phyloP scores from a whole-genome alignment of 2,888 invertebrate species.

The Aplocera efformata region DNA sequence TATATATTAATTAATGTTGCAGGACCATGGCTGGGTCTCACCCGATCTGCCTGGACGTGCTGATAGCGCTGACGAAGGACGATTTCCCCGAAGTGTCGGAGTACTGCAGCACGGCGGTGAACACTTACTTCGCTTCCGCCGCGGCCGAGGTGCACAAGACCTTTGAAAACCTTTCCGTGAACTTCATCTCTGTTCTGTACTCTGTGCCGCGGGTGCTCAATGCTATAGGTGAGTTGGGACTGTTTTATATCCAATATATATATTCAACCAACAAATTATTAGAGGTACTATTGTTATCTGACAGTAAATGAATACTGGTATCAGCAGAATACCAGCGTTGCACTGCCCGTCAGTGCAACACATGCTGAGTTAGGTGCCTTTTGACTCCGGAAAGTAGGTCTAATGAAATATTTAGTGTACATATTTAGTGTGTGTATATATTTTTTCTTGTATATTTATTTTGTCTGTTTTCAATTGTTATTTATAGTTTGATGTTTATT shows the following conservation, averaged over 20 bases:
- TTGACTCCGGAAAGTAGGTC: no score
- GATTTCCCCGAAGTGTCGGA: slow-evolving; percentile 74
- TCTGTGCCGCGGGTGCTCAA: slow-evolving; percentile 84
- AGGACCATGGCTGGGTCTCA: slow-evolving; percentile 83
- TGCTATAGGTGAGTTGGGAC: slow-evolving; percentile 70
- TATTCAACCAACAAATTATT: no score
- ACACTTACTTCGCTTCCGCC: slow-evolving; percentile 41
- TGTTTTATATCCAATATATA: not conserved
- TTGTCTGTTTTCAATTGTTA: no score
- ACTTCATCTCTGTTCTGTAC: slow-evolving; percentile 79
- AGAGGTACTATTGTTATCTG: no score
- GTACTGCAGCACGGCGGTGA: slow-evolving; percentile 61
- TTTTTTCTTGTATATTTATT: no score
- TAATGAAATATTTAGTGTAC: no score
- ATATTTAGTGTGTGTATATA: no score
- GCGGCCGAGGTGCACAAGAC: slow-evolving; percentile 54
- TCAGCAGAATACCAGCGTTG: no score
- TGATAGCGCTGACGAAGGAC: slow-evolving; percentile 86
- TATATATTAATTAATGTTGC: slow-evolving; percentile 24
- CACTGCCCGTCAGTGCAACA: no score
- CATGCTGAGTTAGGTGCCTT: no score
- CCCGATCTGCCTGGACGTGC: slow-evolving; percentile 82
- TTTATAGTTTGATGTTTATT: no score
- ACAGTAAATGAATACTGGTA: no score
- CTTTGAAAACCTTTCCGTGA: slow-evolving; percentile 80